Percentiles rank a stretch among this genome's conserved stretches.
phyloP scores from a whole-genome alignment of 2,113 vertebrate species.

The Pantherophis guttatus region DNA sequence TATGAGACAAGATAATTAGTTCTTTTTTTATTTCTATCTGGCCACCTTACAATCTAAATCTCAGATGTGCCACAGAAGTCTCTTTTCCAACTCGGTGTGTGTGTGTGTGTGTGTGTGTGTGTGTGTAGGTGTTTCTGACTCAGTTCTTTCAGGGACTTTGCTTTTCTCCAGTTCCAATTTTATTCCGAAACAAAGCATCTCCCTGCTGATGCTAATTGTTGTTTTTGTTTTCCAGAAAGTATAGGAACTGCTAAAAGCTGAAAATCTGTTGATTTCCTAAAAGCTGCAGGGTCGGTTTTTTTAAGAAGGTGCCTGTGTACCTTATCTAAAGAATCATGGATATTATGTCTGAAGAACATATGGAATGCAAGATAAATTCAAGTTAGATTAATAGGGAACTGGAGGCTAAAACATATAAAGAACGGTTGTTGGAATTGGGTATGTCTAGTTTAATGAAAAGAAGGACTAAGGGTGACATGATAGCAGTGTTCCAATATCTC shows the following conservation, averaged over 20 bases:
- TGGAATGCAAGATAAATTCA: slow-evolving; percentile 65
- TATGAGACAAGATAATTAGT: neutral
- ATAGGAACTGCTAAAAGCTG: slow-evolving; percentile 59
- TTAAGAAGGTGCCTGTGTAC: slow-evolving; percentile 36
- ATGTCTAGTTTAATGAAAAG: too few relatives aligned
- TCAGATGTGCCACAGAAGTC: neutral
- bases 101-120: too few relatives aligned
- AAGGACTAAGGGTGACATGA: too few relatives aligned
- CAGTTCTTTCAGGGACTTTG: slow-evolving; percentile 55
- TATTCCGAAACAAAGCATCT: slow-evolving; percentile 30
- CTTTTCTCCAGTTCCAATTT: slow-evolving; percentile 61
- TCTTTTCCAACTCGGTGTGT: neutral
- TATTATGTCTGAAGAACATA: slow-evolving; percentile 66
- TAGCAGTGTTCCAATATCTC: too few relatives aligned
- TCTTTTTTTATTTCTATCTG: neutral
- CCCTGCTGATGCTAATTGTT: slow-evolving; percentile 31
- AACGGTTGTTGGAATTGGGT: too few relatives aligned
- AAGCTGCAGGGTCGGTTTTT: neutral
- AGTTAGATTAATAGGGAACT: slow-evolving; percentile 7
- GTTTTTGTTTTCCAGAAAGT: slow-evolving; percentile 27
- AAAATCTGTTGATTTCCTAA: slow-evolving; percentile 67
- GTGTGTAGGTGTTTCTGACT: slow-evolving; percentile 49
- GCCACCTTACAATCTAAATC: neutral
- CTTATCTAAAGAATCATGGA: slow-evolving; percentile 53
- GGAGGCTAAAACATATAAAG: too few relatives aligned